Evolutionary conservation across 92 coral and sea anemone species (phyloP).

Genomic region (Siderastrea siderea): DNA sequence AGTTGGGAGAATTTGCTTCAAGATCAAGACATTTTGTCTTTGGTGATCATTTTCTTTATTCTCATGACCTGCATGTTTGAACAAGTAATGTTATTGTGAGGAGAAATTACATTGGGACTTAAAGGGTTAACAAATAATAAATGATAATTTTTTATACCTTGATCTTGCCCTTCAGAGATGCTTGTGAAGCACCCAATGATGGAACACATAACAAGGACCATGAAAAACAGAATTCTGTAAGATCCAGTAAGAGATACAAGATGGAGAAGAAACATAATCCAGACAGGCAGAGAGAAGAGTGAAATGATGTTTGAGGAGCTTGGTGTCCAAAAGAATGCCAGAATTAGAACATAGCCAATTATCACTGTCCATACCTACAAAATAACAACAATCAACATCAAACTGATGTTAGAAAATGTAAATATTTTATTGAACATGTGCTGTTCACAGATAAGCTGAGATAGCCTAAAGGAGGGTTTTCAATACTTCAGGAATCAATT

Average conservation of each 20-base stretch:
- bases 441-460: too few relatives aligned
- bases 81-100: too few relatives aligned
- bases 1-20: too few relatives aligned
- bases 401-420: neutral
- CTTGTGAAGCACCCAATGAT: slow-evolving; percentile 88
- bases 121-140: neutral
- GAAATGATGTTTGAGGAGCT: slow-evolving; percentile 75
- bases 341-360: slow-evolving; percentile 74
- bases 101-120: neutral
- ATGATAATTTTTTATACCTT: slow-evolving; percentile 53
- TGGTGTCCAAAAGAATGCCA: slow-evolving; percentile 94
- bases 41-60: too few relatives aligned
- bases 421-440: neutral
- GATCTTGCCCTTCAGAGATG: slow-evolving; percentile 68
- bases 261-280: slow-evolving; percentile 87
- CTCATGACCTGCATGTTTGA: too few relatives aligned
- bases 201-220: slow-evolving; percentile 76
- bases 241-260: slow-evolving; percentile 94
- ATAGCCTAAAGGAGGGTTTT: too few relatives aligned
- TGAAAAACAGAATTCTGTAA: slow-evolving; percentile 84
- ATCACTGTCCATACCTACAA: slow-evolving; percentile 91
- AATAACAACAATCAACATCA: neutral
- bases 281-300: slow-evolving; percentile 89
- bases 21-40: too few relatives aligned
- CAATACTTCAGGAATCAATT: too few relatives aligned